Evolutionary conservation across 2,113 vertebrate species (phyloP).

Genomic region (Ivindomyrus marchei): DNA sequence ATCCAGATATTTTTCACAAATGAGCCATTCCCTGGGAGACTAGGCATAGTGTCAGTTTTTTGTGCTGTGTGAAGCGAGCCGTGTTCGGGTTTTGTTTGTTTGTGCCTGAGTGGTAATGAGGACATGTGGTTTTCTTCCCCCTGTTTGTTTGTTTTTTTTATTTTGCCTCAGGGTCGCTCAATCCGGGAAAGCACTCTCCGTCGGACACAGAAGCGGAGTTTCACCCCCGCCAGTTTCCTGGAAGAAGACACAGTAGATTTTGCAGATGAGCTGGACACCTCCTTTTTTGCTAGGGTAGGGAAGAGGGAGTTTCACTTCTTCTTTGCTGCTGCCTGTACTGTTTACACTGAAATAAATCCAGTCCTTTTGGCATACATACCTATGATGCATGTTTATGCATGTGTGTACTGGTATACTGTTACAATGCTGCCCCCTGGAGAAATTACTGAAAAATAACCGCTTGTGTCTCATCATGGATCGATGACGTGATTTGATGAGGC

Average conservation of each 20-base stretch:
- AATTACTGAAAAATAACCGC: background rate
- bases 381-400: background rate
- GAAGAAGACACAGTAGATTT: conserved; percentile 92
- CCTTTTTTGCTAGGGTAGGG: conserved; percentile 91
- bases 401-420: background rate
- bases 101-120: background rate
- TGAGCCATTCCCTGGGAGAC: background rate
- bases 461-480: background rate
- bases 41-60: background rate
- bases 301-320: background rate
- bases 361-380: background rate
- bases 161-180: conserved; percentile 73
- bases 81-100: background rate
- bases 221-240: conserved; percentile 90
- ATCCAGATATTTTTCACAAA: background rate
- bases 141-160: background rate
- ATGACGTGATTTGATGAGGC: background rate
- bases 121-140: background rate
- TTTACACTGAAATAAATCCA: background rate
- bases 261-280: conserved; percentile 90
- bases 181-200: conserved; percentile 70
- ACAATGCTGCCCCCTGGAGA: conserved; percentile 9
- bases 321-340: background rate
- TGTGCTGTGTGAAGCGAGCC: background rate
- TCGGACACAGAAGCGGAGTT: conserved; percentile 81